Evolutionary conservation across 1,140 invertebrate genomes (phyloP), one percentile per base, ranked within the genome.

Genomic region (Drosophila hydei): DNA sequence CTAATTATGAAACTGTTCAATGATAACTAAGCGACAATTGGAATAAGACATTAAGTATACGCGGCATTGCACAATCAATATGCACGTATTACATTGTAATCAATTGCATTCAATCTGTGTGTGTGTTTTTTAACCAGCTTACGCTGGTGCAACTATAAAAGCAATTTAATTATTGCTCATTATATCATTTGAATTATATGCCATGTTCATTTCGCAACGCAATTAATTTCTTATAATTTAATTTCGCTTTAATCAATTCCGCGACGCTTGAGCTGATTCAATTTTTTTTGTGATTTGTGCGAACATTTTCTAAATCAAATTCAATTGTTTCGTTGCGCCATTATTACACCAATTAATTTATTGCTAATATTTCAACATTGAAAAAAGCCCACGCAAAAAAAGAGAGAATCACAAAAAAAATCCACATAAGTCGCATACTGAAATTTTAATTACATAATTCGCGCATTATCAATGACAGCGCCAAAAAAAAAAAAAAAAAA

Each of bases 361-460:
- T 75, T 33, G 77, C 55, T 14, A 58, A 67, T 77, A 77, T 87
- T 85, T 74, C 47, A 33, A 43, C 62, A 69, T 48, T 33, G 6
- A 47, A 60, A 18, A 58, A n/a, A 43, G 9, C 8, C 12, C 16
- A 27, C 19, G 25, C 18, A 43, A 38, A 69, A 42, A 58, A 45
- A 27, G 23, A 75, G 52, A 54, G 3, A 27, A 51, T 9, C 12
- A 16, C n/a, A 21, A 21, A 45, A 42, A 50, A 48, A n/a, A 21
- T 25, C 33, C 38, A 65, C 36, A 47, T 12, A 72, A 52, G 27
- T 56, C 45, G 63, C 58, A 11, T 58, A 63, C 48, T 65, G 60
- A 56, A 63, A 83, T 60, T 78, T 67, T 87, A 81, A 81, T 85
- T 85, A 85, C 83, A 87, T 87, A 87, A 85, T 85, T 85, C 80